Base-by-base conservation (phyloP, 2,888 invertebrate genomes). In the Drosophila hamatofila region DNA sequence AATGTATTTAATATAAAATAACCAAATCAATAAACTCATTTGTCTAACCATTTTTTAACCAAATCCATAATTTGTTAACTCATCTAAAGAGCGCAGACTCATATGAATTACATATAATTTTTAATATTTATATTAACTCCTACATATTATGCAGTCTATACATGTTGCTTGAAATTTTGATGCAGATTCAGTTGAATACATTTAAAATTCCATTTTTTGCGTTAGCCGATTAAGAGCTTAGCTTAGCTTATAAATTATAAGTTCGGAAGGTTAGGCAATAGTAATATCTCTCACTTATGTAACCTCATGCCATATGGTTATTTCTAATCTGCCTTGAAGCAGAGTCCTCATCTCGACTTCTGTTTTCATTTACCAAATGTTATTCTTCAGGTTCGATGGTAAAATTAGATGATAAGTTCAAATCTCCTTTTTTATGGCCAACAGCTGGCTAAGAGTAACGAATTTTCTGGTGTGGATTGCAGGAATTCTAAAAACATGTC, bases 401-500 rank as follows among this genome's bases (percentile, higher is more conserved):
- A 12, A 8, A 12, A 49, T 49, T 18, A 49, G 30, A 30, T 49
- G 48, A 30, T 49, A 30, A 49, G 4, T 8, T 8, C 18, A 30
- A 49, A 49, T 33, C 18, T 33, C 21, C 21, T 12, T 35, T 9
- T 23, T 3, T 9, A 48, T 16, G n/a, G 14, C 18, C 35, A 30
- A n/a, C 64, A 63, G 51, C 12, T 52, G 65, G 18, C 4, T 3
- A 6, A 16, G 21, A 12, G 44, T 21, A 46, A 21, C 16, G 27
- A 25, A n/a, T n/a, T n/a, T 9, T 2, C 33, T 33, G n/a, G 16
- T 21, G 7, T 25, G 35, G 37, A 48, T 59, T 59, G 59, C 41
- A 16, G 35, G 59, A 59, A 54, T 59, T 48, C 27, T 30, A 11
- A 37, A 39, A 21, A 33, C 54, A 48, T 39, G 9, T n/a, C 33